Conservation (phyloP, 2,888 invertebrate genomes). For the Apamea monoglypha region DNA sequence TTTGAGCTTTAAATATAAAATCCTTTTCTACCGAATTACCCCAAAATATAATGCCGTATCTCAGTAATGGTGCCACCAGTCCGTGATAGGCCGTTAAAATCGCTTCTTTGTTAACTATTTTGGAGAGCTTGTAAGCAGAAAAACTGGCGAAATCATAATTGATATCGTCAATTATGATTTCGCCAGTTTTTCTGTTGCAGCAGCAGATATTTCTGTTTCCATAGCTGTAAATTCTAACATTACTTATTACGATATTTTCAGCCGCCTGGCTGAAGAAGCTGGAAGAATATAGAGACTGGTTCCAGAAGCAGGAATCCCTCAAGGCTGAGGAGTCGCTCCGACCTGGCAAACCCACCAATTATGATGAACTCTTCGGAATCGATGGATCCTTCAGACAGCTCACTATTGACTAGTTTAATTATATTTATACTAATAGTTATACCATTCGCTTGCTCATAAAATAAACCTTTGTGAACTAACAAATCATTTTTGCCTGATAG, state of each 20-base stretch:
- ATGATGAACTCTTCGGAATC: constrained; percentile 95
- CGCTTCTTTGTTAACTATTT: too few relatives aligned
- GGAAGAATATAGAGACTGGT: constrained; percentile 94
- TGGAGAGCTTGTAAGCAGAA: too few relatives aligned
- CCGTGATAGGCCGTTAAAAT: too few relatives aligned
- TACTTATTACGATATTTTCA: constrained; percentile 74
- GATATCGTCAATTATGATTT: too few relatives aligned
- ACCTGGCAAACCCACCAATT: constrained; percentile 95
- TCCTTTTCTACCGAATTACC: too few relatives aligned
- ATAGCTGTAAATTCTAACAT: background rate
- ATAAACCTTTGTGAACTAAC: background rate
- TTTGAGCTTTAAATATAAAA: too few relatives aligned
- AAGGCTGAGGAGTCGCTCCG: constrained; percentile 94
- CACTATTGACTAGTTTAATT: constrained; percentile 90
- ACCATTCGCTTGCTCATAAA: background rate
- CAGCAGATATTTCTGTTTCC: background rate
- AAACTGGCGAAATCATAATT: too few relatives aligned
- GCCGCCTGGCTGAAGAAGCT: constrained; percentile 94
- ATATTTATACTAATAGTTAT: background rate
- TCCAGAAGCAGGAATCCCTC: constrained; percentile 93
- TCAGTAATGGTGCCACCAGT: too few relatives aligned
- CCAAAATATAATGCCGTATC: too few relatives aligned
- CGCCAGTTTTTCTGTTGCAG: too few relatives aligned
- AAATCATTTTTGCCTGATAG: background rate
- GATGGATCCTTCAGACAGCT: constrained; percentile 96